Evolutionary conservation across 1,140 invertebrate genomes (phyloP).

Genomic region (Nephotettix cincticeps): DNA sequence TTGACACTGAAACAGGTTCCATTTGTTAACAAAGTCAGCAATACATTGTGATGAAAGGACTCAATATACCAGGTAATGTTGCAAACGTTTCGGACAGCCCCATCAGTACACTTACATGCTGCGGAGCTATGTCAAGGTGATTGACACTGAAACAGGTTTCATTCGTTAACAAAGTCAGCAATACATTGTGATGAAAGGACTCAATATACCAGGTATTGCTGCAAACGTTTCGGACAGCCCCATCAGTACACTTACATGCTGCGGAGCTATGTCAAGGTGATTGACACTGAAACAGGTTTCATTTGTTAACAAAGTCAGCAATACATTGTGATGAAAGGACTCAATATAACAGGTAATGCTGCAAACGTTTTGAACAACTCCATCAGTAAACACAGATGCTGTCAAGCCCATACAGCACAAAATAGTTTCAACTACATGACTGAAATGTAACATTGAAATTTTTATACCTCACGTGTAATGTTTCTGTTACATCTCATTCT

Average conservation of each 20-base stretch:
- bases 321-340: conserved; percentile 60
- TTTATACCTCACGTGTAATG: no score
- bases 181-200: conserved; percentile 60
- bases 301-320: no score
- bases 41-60: conserved; percentile 60
- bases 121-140: conserved; percentile 82
- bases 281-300: conserved; percentile 74
- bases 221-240: conserved; percentile 86
- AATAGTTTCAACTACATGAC: no score
- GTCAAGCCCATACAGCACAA: no score
- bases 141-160: conserved; percentile 71
- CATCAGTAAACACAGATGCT: conserved; percentile 80
- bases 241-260: conserved; percentile 77
- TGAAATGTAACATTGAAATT: no score
- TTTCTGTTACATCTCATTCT: no score
- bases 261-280: conserved; percentile 80
- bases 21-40: no score
- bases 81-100: conserved; percentile 85
- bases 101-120: conserved; percentile 78
- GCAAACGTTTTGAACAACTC: conserved; percentile 86
- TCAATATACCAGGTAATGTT: conserved; percentile 84
- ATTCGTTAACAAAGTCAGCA: no score
- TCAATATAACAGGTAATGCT: conserved; percentile 83
- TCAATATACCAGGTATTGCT: conserved; percentile 83
- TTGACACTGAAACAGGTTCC: conserved; percentile 71